phyloP scores from a whole-genome alignment of 2,113 vertebrate species.

The Sardina pilchardus region DNA sequence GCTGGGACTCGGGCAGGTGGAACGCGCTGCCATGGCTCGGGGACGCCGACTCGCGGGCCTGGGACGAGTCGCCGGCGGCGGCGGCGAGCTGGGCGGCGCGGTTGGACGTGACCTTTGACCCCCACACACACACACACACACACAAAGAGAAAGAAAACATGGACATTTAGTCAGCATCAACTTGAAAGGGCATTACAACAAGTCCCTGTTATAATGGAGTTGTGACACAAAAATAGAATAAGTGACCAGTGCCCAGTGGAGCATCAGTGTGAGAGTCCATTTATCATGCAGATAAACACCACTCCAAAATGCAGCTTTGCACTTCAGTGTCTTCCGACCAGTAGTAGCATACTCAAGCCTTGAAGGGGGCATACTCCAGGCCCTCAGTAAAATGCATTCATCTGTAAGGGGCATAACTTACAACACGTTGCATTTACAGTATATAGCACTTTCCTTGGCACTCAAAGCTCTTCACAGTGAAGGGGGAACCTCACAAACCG shows the following conservation, averaged over 20 bases:
- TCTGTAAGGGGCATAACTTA: not conserved
- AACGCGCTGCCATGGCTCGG: slow-evolving; percentile 80
- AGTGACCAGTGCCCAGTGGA: not conserved
- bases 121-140: slow-evolving; percentile 20
- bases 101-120: slow-evolving; percentile 79
- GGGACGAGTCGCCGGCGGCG: slow-evolving; percentile 57
- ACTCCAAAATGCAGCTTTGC: not conserved
- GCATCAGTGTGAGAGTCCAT: not conserved
- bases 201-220: not conserved
- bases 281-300: not conserved
- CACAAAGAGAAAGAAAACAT: not conserved
- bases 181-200: not conserved
- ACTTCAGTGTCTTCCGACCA: not conserved
- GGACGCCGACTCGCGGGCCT: slow-evolving; percentile 77
- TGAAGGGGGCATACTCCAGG: not conserved
- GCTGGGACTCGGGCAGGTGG: slow-evolving; percentile 75
- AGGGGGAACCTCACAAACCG: too few relatives aligned
- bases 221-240: too few relatives aligned
- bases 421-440: too few relatives aligned
- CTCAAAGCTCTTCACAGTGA: too few relatives aligned
- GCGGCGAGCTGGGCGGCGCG: slow-evolving; percentile 80
- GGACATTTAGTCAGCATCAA: not conserved
- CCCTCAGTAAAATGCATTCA: not conserved
- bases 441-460: too few relatives aligned
- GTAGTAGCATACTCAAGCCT: not conserved